Percentiles rank a stretch among this genome's conserved stretches.
These are phyloP conservation scores for Heterotilapia buettikoferi DNA, from an alignment of 2,113 vertebrate species.

Conservation along the genomic window DNA sequence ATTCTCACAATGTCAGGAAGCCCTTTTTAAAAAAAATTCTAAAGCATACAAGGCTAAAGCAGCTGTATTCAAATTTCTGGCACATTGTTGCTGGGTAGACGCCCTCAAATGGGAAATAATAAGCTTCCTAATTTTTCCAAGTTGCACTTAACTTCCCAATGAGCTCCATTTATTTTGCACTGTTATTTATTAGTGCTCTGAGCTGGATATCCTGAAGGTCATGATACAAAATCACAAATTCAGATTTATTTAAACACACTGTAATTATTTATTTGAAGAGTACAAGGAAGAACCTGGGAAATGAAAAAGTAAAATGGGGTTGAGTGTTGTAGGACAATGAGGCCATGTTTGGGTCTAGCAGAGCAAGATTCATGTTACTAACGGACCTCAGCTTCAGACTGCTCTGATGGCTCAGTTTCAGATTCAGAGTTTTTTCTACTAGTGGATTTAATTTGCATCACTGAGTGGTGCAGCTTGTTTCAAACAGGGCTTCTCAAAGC, in stretches of 20 bases:
- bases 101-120: not conserved
- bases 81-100: not conserved
- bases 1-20: not conserved
- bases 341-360: not conserved
- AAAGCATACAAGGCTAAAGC: not conserved
- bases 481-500: not conserved
- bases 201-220: not conserved
- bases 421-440: not conserved
- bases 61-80: not conserved
- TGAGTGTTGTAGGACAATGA: not conserved
- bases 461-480: not conserved
- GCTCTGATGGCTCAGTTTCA: not conserved
- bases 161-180: not conserved
- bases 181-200: not conserved
- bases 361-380: not conserved
- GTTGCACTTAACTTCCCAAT: not conserved
- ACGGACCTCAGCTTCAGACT: rapidly evolving
- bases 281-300: rapidly evolving
- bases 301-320: rapidly evolving
- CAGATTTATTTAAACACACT: not conserved
- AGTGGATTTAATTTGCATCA: not conserved
- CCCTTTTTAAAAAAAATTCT: rapidly evolving
- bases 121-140: not conserved
- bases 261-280: not conserved
- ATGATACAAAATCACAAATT: not conserved